Base-by-base conservation (phyloP, 2,113 vertebrate species). In the Sarotherodon lohbergeri region DNA sequence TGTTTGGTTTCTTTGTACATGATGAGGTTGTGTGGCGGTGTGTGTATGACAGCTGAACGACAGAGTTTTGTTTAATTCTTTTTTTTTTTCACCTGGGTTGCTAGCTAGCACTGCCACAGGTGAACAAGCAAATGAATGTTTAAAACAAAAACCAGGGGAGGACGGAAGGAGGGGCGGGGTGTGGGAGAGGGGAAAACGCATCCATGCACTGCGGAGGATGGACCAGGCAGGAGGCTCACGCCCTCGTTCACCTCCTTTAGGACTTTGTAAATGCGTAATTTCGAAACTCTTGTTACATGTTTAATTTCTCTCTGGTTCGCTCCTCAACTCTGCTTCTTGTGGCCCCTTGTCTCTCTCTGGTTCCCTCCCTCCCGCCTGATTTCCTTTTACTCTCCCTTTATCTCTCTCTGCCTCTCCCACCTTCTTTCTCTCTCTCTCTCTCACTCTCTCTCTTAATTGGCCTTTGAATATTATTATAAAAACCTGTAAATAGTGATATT, bases 401-500 rank as follows among this genome's bases (percentile, higher is more conserved):
- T 54, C 76, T 92, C 94, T 96, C 94, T 86, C 95, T 88, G 84
- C 81, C 87, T 93, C 92, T 89, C 90, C 80, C 80, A 63, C 22
- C 59, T 34, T 91, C 66, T 94, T 91, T 91, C 92, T 95, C 87
- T 89, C 83, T 81, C 90, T 90, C 63, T 91, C 80, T 94, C 93
- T 93, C 92, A 27, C 36, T 61, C 61, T 91, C 80, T 94, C 94
- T 93, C 91, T 95, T 92, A 95, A 94, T 96, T 95, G 95, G 94
- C 96, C 95, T 96, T 96, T 96, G 91, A 96, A 95, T 99, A 99
- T 98, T 98, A 98, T 95, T 97, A 95, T 94, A 94, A 95, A 96
- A 97, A 97, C 93, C 93, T 99, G 98, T 99, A 99, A 98, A 99
- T 99, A 96, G 95, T 98, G 95, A 96, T 97, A 95, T 97, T 97